Percentiles rank a stretch among this genome's conserved stretches.
phyloP scores from a whole-genome alignment of 2,797 vertebrate genomes.

The Takifugu ocellatus region DNA sequence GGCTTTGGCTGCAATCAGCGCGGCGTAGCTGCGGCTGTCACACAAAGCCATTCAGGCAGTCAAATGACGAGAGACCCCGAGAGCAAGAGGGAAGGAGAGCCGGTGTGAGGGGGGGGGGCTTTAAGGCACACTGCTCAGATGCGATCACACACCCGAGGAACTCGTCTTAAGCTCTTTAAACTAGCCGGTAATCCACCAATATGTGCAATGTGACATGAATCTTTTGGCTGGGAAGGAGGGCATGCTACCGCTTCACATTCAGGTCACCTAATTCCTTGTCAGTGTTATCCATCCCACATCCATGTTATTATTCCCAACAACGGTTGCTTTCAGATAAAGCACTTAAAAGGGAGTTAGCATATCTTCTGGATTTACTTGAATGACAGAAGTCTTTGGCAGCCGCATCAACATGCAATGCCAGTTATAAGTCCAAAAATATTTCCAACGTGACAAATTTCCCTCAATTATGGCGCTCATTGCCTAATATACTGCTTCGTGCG shows the following conservation, averaged over 20 bases:
- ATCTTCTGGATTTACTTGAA: constrained; percentile 65
- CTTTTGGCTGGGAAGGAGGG: constrained; percentile 67
- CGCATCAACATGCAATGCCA: constrained; percentile 29
- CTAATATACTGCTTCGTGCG: constrained; percentile 14
- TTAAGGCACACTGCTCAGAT: constrained; percentile 65
- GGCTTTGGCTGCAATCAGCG: constrained; percentile 68
- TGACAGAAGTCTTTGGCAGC: constrained; percentile 59
- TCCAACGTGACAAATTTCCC: constrained; percentile 26
- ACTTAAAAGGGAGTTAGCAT: constrained; percentile 60
- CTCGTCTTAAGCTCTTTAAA: constrained; percentile 74
- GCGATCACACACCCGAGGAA: constrained; percentile 71
- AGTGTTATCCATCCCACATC: constrained; percentile 68
- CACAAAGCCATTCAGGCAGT: constrained; percentile 71
- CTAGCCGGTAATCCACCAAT: constrained; percentile 72
- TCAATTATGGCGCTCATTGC: constrained; percentile 6
- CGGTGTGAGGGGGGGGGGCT: constrained; percentile 53
- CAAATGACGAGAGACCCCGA: constrained; percentile 70
- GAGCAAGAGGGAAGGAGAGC: constrained; percentile 55
- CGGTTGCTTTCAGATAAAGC: constrained; percentile 63
- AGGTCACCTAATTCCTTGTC: constrained; percentile 72
- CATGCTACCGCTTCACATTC: constrained; percentile 65
- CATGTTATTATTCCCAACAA: constrained; percentile 61
- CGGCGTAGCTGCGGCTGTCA: constrained; percentile 47
- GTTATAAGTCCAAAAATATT: constrained; percentile 30
- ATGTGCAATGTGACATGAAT: constrained; percentile 74